Conservation (phyloP, 2,113 vertebrate species). For the Misgurnus anguillicaudatus region DNA sequence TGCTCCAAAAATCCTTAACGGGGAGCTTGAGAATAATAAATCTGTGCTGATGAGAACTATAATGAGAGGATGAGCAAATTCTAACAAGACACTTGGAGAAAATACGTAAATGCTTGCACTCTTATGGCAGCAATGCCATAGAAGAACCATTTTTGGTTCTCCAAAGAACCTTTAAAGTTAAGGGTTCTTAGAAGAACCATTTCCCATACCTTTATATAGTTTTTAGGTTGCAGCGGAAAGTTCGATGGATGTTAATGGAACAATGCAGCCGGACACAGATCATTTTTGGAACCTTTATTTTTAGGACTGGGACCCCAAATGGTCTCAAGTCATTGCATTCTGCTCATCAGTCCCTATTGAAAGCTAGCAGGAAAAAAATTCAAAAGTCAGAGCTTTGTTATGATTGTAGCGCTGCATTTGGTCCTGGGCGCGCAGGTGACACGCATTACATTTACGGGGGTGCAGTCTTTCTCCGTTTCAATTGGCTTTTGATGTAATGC, state of each 20-base stretch:
- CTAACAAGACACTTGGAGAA: not conserved
- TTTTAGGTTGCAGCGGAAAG: too few species aligned
- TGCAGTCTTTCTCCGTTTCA: constrained; percentile 18
- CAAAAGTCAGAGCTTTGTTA: not conserved
- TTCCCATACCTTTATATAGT: too few species aligned
- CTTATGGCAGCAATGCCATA: too few species aligned
- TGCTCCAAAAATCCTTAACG: not conserved
- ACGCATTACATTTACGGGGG: constrained; percentile 12
- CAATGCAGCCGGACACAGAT: too few species aligned
- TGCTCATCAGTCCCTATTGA: constrained; percentile 14
- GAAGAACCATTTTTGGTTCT: too few species aligned
- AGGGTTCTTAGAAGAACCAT: too few species aligned
- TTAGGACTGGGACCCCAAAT: too few species aligned
- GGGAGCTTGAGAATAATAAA: not conserved
- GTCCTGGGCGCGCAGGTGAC: constrained; percentile 12
- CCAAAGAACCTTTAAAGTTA: too few species aligned
- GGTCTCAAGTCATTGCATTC: not conserved
- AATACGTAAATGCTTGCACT: not conserved
- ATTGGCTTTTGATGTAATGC: constrained; percentile 42
- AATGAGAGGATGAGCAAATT: constrained; percentile 1
- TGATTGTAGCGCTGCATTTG: constrained; percentile 25
- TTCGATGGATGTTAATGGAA: too few species aligned
- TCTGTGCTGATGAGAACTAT: not conserved
- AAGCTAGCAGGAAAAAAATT: not conserved
- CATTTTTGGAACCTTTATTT: too few species aligned